A percentile compares a stretch with the other conserved stretches of the same genome.
Evolutionary conservation across 1,140 invertebrate species (phyloP).

Genomic region (Drosophila grimshawi): DNA sequence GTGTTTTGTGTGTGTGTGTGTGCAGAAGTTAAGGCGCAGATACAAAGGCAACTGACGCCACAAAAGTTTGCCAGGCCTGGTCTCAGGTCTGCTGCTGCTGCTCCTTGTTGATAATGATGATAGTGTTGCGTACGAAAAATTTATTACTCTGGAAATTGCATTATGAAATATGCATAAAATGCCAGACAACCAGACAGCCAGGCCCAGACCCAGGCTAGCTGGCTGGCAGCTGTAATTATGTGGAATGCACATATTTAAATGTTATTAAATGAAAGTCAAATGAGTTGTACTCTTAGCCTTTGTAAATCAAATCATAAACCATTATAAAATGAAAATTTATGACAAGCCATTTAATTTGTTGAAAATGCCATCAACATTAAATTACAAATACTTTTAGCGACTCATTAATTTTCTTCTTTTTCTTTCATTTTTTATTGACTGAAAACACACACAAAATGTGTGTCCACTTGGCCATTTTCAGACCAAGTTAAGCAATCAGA

Average conservation of each 20-base stretch:
- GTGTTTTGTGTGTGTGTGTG: not conserved
- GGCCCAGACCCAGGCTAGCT: not conserved
- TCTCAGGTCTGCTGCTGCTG: constrained; percentile 7
- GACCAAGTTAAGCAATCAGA: not conserved
- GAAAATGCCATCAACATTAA: too few species aligned
- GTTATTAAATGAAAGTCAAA: constrained; percentile 39
- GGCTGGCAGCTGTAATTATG: constrained; percentile 29
- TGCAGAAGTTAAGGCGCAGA: constrained; percentile 30
- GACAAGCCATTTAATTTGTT: not conserved
- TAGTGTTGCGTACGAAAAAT: constrained; percentile 61
- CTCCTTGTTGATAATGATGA: constrained; percentile 74
- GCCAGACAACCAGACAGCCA: constrained; percentile 1
- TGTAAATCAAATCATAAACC: constrained; percentile 12
- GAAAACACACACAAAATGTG: not conserved
- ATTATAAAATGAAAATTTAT: not conserved
- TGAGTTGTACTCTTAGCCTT: constrained; percentile 2
- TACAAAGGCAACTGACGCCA: constrained; percentile 51
- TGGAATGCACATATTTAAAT: constrained; percentile 31
- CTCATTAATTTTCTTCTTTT: not conserved
- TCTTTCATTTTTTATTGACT: not conserved
- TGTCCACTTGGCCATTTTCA: not conserved
- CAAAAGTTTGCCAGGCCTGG: constrained; percentile 41
- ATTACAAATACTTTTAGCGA: too few species aligned
- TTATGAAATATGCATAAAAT: constrained; percentile 80
- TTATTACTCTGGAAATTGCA: constrained; percentile 79